Conservation (phyloP, 1,140 invertebrate genomes). For the Rhysida immarginata region DNA sequence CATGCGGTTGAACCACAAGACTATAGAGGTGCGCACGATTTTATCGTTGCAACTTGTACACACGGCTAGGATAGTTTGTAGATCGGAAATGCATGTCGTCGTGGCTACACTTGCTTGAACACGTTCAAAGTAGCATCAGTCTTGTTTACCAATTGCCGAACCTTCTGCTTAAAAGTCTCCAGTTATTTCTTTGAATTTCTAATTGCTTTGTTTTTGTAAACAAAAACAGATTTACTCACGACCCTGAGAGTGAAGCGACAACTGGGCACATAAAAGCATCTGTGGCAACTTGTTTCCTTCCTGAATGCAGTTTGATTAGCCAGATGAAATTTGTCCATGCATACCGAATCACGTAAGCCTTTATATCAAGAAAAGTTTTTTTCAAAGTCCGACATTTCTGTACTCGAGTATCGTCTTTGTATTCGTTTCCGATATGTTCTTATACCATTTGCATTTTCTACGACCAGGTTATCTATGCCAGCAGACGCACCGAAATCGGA, state of each 20-base stretch:
- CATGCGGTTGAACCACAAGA: too few relatives aligned
- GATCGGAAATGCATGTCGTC: too few relatives aligned
- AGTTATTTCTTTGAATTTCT: too few relatives aligned
- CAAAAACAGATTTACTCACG: conserved; percentile 21
- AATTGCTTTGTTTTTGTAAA: background rate
- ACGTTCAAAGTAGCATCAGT: too few relatives aligned
- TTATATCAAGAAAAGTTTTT: background rate
- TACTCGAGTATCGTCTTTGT: background rate
- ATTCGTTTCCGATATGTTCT: background rate
- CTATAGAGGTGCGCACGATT: too few relatives aligned
- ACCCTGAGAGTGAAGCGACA: conserved; percentile 17
- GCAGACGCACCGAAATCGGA: conserved; percentile 10
- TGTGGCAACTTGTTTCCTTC: conserved; percentile 22
- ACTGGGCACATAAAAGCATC: conserved; percentile 19
- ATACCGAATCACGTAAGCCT: conserved; percentile 23
- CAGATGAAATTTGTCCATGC: conserved; percentile 20
- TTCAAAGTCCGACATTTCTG: too few relatives aligned
- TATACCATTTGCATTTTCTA: background rate
- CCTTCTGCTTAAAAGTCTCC: too few relatives aligned
- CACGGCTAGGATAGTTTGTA: too few relatives aligned
- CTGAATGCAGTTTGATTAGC: conserved; percentile 19
- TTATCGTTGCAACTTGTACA: too few relatives aligned
- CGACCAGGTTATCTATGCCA: conserved; percentile 14
- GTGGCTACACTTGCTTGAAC: too few relatives aligned
- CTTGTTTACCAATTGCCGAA: too few relatives aligned